Conservation (phyloP, 2,113 vertebrate species). For the Charina bottae region DNA sequence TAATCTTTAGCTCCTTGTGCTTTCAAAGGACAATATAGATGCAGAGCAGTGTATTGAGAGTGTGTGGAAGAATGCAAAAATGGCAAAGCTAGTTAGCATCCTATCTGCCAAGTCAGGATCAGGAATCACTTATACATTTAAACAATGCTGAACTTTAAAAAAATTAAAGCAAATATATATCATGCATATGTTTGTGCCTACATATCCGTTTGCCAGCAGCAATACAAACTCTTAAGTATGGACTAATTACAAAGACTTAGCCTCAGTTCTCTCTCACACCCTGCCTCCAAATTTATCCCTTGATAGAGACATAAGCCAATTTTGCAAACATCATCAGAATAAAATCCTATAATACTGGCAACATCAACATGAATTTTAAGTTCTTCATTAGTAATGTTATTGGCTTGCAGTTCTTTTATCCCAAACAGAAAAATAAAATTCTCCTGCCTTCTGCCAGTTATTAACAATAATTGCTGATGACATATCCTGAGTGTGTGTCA, state of each 20-base stretch:
- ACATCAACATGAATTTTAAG: neutral
- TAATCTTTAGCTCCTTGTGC: neutral
- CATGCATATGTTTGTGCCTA: neutral
- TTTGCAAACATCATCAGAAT: neutral
- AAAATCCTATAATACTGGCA: neutral
- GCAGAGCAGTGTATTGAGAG: neutral
- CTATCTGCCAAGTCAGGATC: neutral
- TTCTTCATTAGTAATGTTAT: slow-evolving; percentile 33
- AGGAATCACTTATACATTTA: neutral
- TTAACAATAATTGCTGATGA: neutral
- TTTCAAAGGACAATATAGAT: neutral
- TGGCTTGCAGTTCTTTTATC: neutral
- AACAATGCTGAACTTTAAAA: neutral
- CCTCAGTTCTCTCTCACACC: neutral
- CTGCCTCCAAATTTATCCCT: neutral
- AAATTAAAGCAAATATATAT: neutral
- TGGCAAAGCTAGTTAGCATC: no score
- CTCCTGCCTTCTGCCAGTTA: neutral
- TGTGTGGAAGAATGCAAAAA: neutral
- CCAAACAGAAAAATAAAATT: slow-evolving; percentile 22
- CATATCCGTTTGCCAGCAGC: no score
- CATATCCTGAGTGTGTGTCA: no score
- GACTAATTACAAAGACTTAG: neutral
- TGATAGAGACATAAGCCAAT: neutral
- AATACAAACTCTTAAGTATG: neutral